Evolutionary conservation across 2,888 invertebrate genomes (phyloP).

Genomic region (Chrysomela aeneicollis): DNA sequence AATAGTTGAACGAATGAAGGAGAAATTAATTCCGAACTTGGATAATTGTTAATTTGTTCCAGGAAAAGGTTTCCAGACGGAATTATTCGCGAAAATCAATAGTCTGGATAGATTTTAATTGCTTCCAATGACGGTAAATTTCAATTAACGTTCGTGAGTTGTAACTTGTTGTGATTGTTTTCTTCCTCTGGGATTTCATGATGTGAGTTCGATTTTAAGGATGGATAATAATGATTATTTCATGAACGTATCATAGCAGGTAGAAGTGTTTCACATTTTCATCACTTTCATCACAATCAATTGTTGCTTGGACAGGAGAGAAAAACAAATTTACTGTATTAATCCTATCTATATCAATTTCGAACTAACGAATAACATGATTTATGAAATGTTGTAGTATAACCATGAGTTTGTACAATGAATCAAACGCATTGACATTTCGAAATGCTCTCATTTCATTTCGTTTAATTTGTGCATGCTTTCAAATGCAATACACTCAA

Average conservation of each 20-base stretch:
- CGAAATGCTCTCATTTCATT: background rate
- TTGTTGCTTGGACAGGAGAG: too few species aligned
- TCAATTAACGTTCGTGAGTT: background rate
- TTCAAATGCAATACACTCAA: background rate
- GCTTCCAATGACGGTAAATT: background rate
- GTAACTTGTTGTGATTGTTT: background rate
- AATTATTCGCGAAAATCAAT: constrained; percentile 15
- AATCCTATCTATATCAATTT: too few species aligned
- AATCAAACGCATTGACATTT: background rate
- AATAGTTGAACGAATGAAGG: constrained; percentile 11
- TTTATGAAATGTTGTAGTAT: too few species aligned
- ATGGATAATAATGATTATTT: too few species aligned
- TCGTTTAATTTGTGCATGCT: background rate
- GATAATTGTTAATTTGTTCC: constrained; percentile 26
- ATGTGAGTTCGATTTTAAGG: too few species aligned
- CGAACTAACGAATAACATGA: too few species aligned
- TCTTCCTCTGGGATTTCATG: background rate
- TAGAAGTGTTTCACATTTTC: too few species aligned
- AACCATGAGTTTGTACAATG: background rate
- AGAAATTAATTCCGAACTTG: constrained; percentile 21
- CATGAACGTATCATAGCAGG: too few species aligned
- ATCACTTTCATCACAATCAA: too few species aligned
- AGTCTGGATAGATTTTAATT: constrained; percentile 17
- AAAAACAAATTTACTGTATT: too few species aligned
- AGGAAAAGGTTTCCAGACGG: constrained; percentile 22